Evolutionary conservation across 1,140 invertebrate genomes (phyloP), one percentile per base, ranked within the genome.

Genomic region (Drosophila kikkawai): DNA sequence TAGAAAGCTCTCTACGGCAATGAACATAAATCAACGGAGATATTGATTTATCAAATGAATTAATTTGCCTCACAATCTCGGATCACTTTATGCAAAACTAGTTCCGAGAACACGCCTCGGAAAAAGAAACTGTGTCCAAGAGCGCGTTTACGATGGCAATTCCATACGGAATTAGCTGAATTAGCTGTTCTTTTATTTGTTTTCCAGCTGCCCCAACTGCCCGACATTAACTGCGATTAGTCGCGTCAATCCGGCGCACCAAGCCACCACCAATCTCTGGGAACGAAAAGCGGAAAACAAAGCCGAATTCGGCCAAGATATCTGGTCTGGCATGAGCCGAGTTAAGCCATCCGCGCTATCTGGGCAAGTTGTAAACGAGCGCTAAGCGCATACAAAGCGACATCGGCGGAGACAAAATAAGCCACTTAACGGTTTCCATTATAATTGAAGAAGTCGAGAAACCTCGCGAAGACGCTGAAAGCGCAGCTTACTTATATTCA

Each of bases 361-460:
- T 58, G 42, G 42, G 15, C 75, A 57, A 80, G 66, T 79, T 58
- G 75, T 79, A 63, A 79, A 42, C 71, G 79, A 48, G 71, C 45
- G 63, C 57, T 77, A 74, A 75, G 57, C 78, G 77, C 66, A 79
- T 64, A 79, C 66, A 78, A 79, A 79, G 48, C 65, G 78, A 79
- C 79, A 76, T 63, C 69, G 81, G 6, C 45, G 68, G 26, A 34
- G 64, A 84, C 80, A 90, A 88, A 84, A 88, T 87, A 87, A 87
- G 84, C 84, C 84, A 87, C 81, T 87, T 87, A 87, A 87, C 84
- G 84, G 84, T 90, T 66, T 80, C 80, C 78, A 90, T 87, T 87
- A 88, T 79, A 88, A 87, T 87, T 87, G 83, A 82, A 87, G 56
- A 80, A 69, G 53, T 55, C 34, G 53, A 39, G 84, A 74, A 67